Evolutionary conservation across 2,888 invertebrate genomes (phyloP), one percentile per base, ranked within the genome.

Genomic region (Meganola albula): DNA sequence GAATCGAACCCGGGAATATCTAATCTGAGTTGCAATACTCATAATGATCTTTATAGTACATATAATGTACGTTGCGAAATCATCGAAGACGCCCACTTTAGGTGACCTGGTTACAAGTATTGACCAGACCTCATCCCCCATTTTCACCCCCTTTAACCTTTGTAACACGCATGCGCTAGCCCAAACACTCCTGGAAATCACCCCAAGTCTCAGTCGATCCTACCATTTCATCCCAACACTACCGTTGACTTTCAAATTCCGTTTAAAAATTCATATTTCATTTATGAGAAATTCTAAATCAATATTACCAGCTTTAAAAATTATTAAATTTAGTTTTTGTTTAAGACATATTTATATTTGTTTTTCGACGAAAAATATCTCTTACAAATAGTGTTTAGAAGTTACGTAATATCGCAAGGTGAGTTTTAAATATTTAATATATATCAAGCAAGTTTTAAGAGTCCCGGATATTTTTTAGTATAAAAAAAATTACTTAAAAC

Each of bases 351-450:
- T 80, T 55, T 45, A 80, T 4, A 83, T 83, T 34, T 66, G 75
- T 59, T 82, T 85, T 44, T 84, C 84, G 12, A 83, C 83, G 0
- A 83, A 85, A 68, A 84, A 83, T 58, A 84, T 85, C 41, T 77
- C 80, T 1, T 84, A 84, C 40, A 85, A 79, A 55, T 84, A 84
- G 84, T 80, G 76, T 33, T 55, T 20, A 40, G n/a, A n/a, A 24
- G 25, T 34, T 23, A 14, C 1, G 10, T 18, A 20, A 21, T 16
- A 7, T 2, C 26, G 12, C 4, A 23, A 51, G 54, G 55, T 54
- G 40, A 12, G 53, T 54, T 12, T 11, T 12, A 8, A n/a, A n/a
- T n/a, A n/a, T n/a, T n/a, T n/a, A n/a, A n/a, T n/a, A n/a, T n/a
- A n/a, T n/a, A n/a, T n/a, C n/a, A n/a, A n/a, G n/a, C n/a, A n/a